A percentile compares a stretch with the other conserved stretches of the same genome.
Evolutionary conservation across 1,140 invertebrate genomes (phyloP).

Genomic region (Drosophila funebris): DNA sequence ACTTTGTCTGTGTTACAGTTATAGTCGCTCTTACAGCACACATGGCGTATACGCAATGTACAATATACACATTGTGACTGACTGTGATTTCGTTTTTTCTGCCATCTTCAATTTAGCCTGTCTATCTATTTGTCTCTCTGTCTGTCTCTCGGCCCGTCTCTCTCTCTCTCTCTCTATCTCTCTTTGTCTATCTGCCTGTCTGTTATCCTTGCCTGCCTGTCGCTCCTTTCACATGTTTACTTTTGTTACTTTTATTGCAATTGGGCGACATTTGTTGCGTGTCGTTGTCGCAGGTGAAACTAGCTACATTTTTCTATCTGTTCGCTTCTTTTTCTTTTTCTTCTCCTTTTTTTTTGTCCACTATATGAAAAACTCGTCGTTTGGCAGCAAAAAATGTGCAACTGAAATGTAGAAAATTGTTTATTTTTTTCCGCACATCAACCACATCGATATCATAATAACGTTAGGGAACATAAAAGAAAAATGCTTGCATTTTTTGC

Average conservation of each 20-base stretch:
- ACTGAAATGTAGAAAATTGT: slow-evolving; percentile 9
- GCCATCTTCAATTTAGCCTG: slow-evolving; percentile 53
- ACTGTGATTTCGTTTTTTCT: slow-evolving; percentile 47
- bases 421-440: background rate
- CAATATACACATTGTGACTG: slow-evolving; percentile 18
- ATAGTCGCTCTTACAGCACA: background rate
- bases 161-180: background rate
- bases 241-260: slow-evolving; percentile 47
- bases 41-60: slow-evolving; percentile 12
- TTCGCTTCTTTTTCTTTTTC: no score
- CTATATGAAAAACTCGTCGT: background rate
- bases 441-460: slow-evolving; percentile 1
- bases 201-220: background rate
- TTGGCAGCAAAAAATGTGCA: background rate
- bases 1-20: slow-evolving; percentile 2
- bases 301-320: slow-evolving; percentile 1
- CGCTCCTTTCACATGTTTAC: slow-evolving; percentile 35
- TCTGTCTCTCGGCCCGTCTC: background rate
- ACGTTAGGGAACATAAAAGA: background rate
- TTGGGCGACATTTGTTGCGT: slow-evolving; percentile 53
- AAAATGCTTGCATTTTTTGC: background rate
- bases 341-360: background rate
- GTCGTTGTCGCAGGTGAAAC: slow-evolving; percentile 41
- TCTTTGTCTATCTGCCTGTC: slow-evolving; percentile 1
- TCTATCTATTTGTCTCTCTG: background rate